Evolutionary conservation across 2,113 vertebrate species (phyloP).

Genomic region (Triplophysa siluroides): DNA sequence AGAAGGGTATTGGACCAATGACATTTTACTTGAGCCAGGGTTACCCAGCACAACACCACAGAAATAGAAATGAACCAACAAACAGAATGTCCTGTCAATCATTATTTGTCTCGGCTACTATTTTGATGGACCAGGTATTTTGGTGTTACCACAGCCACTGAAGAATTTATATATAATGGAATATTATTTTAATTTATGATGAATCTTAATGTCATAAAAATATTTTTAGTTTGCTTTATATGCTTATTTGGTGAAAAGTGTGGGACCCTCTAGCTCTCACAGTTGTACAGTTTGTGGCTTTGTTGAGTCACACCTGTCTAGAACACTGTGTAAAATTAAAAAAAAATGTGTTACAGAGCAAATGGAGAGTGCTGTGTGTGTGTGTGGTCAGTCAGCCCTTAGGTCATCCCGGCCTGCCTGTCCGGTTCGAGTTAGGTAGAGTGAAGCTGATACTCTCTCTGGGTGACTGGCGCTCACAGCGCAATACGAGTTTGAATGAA

Average conservation of each 20-base stretch:
- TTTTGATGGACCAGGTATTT: no score
- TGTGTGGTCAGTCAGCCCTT: constrained; percentile 23
- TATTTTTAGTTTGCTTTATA: no score
- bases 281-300: background rate
- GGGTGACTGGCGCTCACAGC: constrained; percentile 17
- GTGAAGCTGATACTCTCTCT: constrained; percentile 40
- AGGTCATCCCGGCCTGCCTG: constrained; percentile 40
- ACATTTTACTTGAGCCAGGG: background rate
- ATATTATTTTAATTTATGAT: no score
- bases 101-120: no score
- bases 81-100: no score
- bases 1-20: background rate
- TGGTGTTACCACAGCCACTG: no score
- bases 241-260: no score
- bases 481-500: background rate
- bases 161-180: no score
- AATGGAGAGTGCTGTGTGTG: background rate
- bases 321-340: background rate
- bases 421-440: constrained; percentile 37
- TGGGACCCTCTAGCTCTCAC: background rate
- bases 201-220: no score
- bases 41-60: background rate
- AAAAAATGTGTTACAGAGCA: no score
- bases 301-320: background rate
- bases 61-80: background rate